These are phyloP conservation scores for Eremophila alpestris DNA, from an alignment of 2,797 vertebrate genomes.

Conservation along the genomic window DNA sequence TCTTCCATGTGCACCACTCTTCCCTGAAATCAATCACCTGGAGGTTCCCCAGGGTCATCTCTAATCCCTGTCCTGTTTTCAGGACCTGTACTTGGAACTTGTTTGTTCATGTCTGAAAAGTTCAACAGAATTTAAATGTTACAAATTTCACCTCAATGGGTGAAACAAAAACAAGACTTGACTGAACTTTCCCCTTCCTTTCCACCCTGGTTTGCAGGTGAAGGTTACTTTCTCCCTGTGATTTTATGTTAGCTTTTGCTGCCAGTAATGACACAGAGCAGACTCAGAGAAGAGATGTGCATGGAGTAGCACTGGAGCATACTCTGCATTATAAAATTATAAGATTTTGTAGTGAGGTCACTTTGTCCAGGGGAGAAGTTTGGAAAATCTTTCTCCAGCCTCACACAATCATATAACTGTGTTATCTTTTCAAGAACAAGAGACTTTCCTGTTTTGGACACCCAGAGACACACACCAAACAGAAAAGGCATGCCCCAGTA, in stretches of 20 bases:
- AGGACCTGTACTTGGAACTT: neutral
- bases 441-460: neutral
- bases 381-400: neutral
- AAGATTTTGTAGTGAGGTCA: neutral
- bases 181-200: neutral
- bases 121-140: neutral
- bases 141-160: neutral
- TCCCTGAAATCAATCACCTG: neutral
- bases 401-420: neutral
- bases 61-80: neutral
- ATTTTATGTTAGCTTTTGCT: neutral
- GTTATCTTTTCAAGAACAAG: neutral
- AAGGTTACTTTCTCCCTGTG: neutral
- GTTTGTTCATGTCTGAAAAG: neutral
- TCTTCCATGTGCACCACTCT: neutral
- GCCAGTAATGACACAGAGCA: neutral
- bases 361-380: neutral
- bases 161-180: slow-evolving; percentile 10
- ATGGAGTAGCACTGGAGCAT: neutral
- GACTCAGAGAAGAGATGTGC: neutral
- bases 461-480: neutral
- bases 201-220: neutral
- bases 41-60: neutral
- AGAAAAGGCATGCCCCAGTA: neutral
- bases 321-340: neutral